These are phyloP conservation scores for Bombyx mandarina DNA, from an alignment of 1,140 invertebrate species.

Conservation along the genomic window DNA sequence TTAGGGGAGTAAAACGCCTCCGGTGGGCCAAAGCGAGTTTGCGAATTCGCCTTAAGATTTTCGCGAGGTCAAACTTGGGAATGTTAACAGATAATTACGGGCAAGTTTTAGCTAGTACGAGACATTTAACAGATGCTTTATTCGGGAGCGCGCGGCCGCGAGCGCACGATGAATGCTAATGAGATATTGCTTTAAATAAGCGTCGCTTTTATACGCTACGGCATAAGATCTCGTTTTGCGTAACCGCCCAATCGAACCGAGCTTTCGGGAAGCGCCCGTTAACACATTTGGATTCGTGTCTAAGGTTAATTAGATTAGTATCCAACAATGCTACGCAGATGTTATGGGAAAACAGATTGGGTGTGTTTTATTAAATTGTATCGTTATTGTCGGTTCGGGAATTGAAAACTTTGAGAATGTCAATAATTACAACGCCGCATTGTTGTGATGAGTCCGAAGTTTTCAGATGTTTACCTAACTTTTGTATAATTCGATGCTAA, in stretches of 20 bases:
- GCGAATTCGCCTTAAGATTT: slow-evolving; percentile 53
- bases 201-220: slow-evolving; percentile 25
- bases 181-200: slow-evolving; percentile 30
- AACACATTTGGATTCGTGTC: slow-evolving; percentile 66
- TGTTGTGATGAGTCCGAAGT: no score
- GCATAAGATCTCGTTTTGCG: slow-evolving; percentile 29
- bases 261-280: slow-evolving; percentile 50
- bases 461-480: no score
- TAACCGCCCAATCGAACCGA: slow-evolving; percentile 16
- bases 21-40: slow-evolving; percentile 42
- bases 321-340: slow-evolving; percentile 39
- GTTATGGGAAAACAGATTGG: slow-evolving; percentile 29
- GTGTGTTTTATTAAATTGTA: slow-evolving; percentile 11
- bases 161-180: slow-evolving; percentile 65
- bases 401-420: no score
- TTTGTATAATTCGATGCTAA: no score
- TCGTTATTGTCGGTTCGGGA: neutral
- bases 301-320: slow-evolving; percentile 66
- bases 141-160: slow-evolving; percentile 58
- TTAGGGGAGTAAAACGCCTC: slow-evolving; percentile 61
- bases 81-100: slow-evolving; percentile 70
- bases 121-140: slow-evolving; percentile 70
- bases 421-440: no score
- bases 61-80: slow-evolving; percentile 64
- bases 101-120: slow-evolving; percentile 65